Evolutionary conservation across 2,113 vertebrate genomes (phyloP).

Genomic region (Myrmophylax atrothorax): DNA sequence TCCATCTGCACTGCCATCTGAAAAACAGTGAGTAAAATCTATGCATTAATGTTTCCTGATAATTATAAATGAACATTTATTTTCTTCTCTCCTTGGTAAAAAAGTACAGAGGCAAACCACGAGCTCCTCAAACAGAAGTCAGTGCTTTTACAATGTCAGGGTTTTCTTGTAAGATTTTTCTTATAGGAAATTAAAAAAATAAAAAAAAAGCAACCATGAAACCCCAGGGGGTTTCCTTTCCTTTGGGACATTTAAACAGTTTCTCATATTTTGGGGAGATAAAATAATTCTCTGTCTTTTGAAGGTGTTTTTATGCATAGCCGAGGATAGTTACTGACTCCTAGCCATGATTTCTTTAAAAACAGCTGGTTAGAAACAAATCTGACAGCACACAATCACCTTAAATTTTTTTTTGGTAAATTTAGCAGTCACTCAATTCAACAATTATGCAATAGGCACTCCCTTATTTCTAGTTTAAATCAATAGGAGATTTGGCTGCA

Average conservation of each 20-base stretch:
- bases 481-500: background rate
- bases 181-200: background rate
- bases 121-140: background rate
- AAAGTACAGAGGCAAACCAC: background rate
- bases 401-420: background rate
- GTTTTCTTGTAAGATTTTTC: background rate
- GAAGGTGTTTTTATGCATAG: background rate
- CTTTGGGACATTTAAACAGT: background rate
- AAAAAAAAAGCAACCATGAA: background rate
- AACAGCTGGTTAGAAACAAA: background rate
- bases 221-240: background rate
- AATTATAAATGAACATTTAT: background rate
- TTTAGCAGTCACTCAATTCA: background rate
- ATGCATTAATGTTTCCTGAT: background rate
- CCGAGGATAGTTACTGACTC: background rate
- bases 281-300: background rate
- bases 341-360: background rate
- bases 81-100: background rate
- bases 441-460: background rate
- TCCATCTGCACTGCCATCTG: background rate
- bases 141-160: background rate
- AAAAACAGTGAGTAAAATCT: background rate
- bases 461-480: background rate
- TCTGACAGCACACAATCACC: background rate
- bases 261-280: background rate